Evolutionary conservation across 1,140 invertebrate genomes (phyloP).

Genomic region (Bradysia coprophila): DNA sequence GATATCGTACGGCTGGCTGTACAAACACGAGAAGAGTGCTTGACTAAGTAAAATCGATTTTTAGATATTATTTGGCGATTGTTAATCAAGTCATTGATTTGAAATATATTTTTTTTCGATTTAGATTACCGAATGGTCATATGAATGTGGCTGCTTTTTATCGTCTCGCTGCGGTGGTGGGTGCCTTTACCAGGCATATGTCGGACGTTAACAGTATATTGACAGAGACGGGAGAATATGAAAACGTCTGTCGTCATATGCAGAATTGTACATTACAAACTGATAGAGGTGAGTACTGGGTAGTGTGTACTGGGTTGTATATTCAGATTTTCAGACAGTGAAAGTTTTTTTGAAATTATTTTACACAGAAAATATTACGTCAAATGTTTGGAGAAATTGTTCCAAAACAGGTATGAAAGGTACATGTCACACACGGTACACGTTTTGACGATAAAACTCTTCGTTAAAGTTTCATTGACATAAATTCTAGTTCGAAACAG

Average conservation of each 20-base stretch:
- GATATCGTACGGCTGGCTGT: conserved; percentile 24
- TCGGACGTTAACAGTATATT: conserved; percentile 11
- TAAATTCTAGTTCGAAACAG: too few species aligned
- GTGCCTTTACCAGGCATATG: conserved; percentile 22
- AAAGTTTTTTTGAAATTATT: too few species aligned
- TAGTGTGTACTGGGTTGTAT: too few species aligned
- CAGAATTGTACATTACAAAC: neutral
- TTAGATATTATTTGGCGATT: neutral
- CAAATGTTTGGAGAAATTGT: too few species aligned
- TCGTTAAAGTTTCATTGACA: too few species aligned
- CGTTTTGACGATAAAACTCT: too few species aligned
- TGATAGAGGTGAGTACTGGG: neutral
- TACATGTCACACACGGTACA: too few species aligned
- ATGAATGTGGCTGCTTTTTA: conserved; percentile 23
- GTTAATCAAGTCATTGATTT: neutral
- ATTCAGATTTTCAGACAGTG: too few species aligned
- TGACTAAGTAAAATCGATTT: conserved; percentile 13
- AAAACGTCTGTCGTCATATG: neutral
- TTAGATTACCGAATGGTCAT: conserved; percentile 20
- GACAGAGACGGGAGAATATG: neutral
- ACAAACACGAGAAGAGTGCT: conserved; percentile 18
- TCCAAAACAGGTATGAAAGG: too few species aligned
- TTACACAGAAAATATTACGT: too few species aligned
- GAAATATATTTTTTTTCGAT: conserved; percentile 2
- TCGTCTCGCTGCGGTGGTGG: conserved; percentile 21